Evolutionary conservation across 2,113 vertebrate genomes (phyloP).

Genomic region (Thunnus thynnus): DNA sequence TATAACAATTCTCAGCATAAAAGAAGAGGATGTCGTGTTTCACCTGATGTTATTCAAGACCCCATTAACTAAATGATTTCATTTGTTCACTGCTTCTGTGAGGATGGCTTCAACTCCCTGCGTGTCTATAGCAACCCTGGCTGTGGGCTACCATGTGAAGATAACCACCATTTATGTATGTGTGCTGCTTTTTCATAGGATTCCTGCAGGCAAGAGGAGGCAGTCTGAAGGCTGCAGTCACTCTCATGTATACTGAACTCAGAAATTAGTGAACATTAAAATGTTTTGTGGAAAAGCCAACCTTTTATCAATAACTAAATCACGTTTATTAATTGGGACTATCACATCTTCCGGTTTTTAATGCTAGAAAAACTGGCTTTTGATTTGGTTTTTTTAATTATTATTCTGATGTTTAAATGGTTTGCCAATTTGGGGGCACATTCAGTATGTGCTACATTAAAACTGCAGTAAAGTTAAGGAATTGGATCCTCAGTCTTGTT

Average conservation of each 20-base stretch:
- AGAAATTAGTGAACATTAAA: slow-evolving; percentile 85
- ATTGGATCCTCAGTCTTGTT: not conserved
- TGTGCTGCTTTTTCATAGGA: slow-evolving; percentile 62
- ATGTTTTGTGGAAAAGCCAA: slow-evolving; percentile 53
- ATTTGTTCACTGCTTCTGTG: slow-evolving; percentile 53
- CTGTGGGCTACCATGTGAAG: slow-evolving; percentile 38
- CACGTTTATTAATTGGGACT: not conserved
- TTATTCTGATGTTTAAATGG: slow-evolving; percentile 9
- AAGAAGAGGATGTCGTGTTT: slow-evolving; percentile 41
- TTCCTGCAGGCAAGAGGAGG: slow-evolving; percentile 69
- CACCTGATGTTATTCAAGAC: slow-evolving; percentile 40
- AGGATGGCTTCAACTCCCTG: slow-evolving; percentile 37
- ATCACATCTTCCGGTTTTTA: not conserved
- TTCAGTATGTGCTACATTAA: not conserved
- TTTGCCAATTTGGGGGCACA: slow-evolving; percentile 3
- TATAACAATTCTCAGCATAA: slow-evolving; percentile 34
- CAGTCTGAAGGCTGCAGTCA: slow-evolving; percentile 38
- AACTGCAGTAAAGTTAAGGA: not conserved
- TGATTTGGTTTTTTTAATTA: not conserved
- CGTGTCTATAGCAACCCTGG: slow-evolving; percentile 39
- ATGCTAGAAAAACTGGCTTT: not conserved
- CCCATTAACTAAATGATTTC: slow-evolving; percentile 44
- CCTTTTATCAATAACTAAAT: not conserved
- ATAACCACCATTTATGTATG: slow-evolving; percentile 24
- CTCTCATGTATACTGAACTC: slow-evolving; percentile 39